Base-by-base conservation (phyloP, 2,888 invertebrate species). In the Brachypterus glaber region DNA sequence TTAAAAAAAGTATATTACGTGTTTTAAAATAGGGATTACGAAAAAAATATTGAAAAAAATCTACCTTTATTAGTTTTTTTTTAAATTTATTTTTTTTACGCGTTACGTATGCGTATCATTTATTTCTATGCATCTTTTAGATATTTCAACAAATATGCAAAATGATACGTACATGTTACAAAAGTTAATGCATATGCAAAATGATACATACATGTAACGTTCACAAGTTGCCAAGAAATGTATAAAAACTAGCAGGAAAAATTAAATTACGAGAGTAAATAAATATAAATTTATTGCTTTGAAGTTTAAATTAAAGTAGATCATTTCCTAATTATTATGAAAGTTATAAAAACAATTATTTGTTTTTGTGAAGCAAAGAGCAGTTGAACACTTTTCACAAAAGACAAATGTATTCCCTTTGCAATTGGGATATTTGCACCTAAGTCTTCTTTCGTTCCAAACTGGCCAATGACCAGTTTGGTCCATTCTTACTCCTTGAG, bases 311-410 rank as follows among this genome's bases (percentile, higher is more conserved):
- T n/a, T n/a, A n/a, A 21, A 9, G 21, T 21, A 21, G 9, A 21
- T 9, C 21, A 21, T 21, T 21, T 21, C 5, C 9, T 21, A 21
- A 7, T 21, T 21, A 9, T 5, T 21, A 21, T 21, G 21, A 15
- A 33, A 38, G n/a, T n/a, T 17, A 11, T 42, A n/a, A n/a, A 43
- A 43, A 26, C 37, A 37, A 25, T 38, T 41, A 24, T 43, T 43
- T 16, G 34, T 37, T 35, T 43, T 43, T 14, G 36, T 40, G 14
- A 37, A 30, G 26, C 40, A 43, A 16, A 40, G 24, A 29, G 31
- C 26, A 16, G 17, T 16, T 15, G 15, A 12, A 26, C 40, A 40
- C 27, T 40, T 33, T 29, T 30, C 31, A 33, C 37, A 43, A 16
- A 13, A 27, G 17, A 17, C 26, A 27, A 34, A 14, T 8, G 41